Conservation (phyloP, 2,113 vertebrate species). For the Pan paniscus region DNA sequence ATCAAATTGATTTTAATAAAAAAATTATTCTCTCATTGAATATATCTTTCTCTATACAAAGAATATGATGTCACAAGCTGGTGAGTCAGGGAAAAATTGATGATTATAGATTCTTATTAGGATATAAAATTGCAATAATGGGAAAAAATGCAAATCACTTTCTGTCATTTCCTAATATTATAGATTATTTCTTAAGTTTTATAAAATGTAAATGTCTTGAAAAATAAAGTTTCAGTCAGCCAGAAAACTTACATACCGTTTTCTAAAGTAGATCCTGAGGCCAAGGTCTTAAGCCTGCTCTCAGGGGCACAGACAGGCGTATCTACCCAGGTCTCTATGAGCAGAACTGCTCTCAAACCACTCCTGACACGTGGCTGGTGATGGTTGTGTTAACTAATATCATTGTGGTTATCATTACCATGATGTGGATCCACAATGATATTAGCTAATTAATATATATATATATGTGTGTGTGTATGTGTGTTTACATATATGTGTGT, state of each 20-base stretch:
- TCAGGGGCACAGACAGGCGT: background rate
- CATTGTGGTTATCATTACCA: background rate
- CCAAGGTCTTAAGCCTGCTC: background rate
- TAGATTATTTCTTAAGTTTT: background rate
- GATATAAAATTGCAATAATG: background rate
- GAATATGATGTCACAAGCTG: background rate
- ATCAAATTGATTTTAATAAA: constrained; percentile 1
- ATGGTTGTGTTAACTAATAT: background rate
- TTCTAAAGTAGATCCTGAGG: background rate
- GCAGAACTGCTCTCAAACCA: background rate
- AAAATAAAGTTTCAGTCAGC: background rate
- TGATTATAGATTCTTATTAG: background rate
- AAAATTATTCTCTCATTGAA: constrained; percentile 6
- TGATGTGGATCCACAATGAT: background rate
- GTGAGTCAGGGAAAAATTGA: background rate
- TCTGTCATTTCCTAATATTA: background rate
- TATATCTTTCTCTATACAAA: background rate
- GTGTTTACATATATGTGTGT: too few relatives aligned
- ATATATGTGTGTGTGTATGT: too few relatives aligned
- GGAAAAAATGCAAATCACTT: background rate
- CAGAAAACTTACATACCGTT: background rate
- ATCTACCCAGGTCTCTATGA: background rate
- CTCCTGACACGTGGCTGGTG: background rate
- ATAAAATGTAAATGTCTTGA: background rate
- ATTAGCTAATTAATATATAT: too few relatives aligned